Percentiles rank a stretch among this genome's conserved stretches.
Conservation (phyloP, 2,888 invertebrate species). For the Isotomurus palustris region DNA sequence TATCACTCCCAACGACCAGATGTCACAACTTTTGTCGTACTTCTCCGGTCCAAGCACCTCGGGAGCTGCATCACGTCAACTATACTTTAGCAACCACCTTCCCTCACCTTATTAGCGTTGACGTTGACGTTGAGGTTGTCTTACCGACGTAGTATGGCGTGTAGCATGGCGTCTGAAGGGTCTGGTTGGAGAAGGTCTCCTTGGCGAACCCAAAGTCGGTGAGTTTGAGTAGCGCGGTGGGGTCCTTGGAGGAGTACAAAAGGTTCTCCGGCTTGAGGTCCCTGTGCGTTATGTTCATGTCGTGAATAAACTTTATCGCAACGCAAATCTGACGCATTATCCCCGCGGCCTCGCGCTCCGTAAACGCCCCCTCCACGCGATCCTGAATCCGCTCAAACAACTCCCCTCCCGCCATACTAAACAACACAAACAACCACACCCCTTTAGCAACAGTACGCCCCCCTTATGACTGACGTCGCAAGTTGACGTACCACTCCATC, state of each 20-base stretch:
- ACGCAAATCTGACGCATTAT: slow-evolving; percentile 95
- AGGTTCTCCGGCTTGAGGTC: slow-evolving; percentile 98
- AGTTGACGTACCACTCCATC: slow-evolving; percentile 99
- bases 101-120: too few relatives aligned
- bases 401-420: slow-evolving; percentile 93
- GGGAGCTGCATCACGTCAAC: slow-evolving; percentile 61
- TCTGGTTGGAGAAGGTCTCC: slow-evolving; percentile 78
- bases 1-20: slow-evolving; percentile 98
- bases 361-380: slow-evolving; percentile 88
- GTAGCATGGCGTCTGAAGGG: slow-evolving; percentile 95
- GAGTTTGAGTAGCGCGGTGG: slow-evolving; percentile 80
- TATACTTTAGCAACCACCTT: too few relatives aligned
- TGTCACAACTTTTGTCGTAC: slow-evolving; percentile 98
- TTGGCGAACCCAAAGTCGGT: slow-evolving; percentile 99
- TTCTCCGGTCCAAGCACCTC: slow-evolving; percentile 94
- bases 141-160: slow-evolving; percentile 97
- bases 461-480: too few relatives aligned
- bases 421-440: too few relatives aligned
- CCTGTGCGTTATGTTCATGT: slow-evolving; percentile 90
- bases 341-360: slow-evolving; percentile 90
- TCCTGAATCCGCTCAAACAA: slow-evolving; percentile 96
- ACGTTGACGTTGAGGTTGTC: too few relatives aligned
- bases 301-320: slow-evolving; percentile 89
- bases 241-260: slow-evolving; percentile 70
- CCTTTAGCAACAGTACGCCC: too few relatives aligned